phyloP scores from a whole-genome alignment of 2,113 vertebrate genomes.

The Anarrhichthys ocellatus region DNA sequence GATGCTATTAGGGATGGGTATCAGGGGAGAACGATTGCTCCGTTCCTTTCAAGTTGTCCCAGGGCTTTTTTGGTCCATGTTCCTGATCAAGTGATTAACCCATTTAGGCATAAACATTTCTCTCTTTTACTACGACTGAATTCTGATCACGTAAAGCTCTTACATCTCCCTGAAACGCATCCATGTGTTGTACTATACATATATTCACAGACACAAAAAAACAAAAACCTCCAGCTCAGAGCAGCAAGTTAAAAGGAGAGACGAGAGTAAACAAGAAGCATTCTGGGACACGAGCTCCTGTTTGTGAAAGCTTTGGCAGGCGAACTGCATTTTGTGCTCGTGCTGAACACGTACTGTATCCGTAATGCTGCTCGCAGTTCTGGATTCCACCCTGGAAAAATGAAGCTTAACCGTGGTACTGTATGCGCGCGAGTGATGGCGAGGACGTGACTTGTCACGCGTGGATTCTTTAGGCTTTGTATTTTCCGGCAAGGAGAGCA shows the following conservation, averaged over 20 bases:
- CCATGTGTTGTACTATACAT: background rate
- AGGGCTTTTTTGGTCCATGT: slow-evolving; percentile 24
- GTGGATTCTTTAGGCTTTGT: slow-evolving; percentile 24
- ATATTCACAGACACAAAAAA: slow-evolving; percentile 12
- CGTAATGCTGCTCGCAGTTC: slow-evolving; percentile 1
- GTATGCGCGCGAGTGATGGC: slow-evolving; percentile 17
- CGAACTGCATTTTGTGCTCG: slow-evolving; percentile 13
- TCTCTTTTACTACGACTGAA: slow-evolving; percentile 10
- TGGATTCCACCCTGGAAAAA: slow-evolving; percentile 19
- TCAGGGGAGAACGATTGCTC: slow-evolving; percentile 44
- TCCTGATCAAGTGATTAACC: slow-evolving; percentile 45
- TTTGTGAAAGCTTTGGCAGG: slow-evolving; percentile 33
- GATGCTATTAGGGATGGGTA: slow-evolving; percentile 45
- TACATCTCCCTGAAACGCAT: slow-evolving; percentile 4
- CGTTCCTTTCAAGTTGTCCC: slow-evolving; percentile 52
- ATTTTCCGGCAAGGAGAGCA: slow-evolving; percentile 40
- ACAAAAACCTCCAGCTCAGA: slow-evolving; percentile 18
- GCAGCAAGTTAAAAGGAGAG: slow-evolving; percentile 1
- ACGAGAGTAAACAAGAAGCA: slow-evolving; percentile 28
- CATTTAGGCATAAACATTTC: slow-evolving; percentile 32
- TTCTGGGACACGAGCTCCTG: slow-evolving; percentile 4
- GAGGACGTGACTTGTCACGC: slow-evolving; percentile 35
- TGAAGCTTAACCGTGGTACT: slow-evolving; percentile 50
- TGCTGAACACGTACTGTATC: slow-evolving; percentile 20
- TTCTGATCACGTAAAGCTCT: slow-evolving; percentile 1